A percentile compares a stretch with the other conserved stretches of the same genome.
Evolutionary conservation across 2,888 invertebrate genomes (phyloP).

Genomic region (Lepidochrysops patricia): DNA sequence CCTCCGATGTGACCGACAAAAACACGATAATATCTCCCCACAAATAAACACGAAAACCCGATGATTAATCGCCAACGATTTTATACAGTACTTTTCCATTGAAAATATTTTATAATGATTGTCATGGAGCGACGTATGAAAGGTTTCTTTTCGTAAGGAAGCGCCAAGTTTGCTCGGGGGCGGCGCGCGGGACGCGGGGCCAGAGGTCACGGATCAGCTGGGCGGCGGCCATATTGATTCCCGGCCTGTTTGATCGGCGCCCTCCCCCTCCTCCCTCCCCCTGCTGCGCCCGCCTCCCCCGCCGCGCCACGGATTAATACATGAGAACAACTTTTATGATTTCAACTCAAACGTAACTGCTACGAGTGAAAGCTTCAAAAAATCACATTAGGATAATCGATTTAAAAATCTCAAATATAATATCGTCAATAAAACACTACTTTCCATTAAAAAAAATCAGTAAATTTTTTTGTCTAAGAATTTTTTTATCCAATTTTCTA

Average conservation of each 20-base stretch:
- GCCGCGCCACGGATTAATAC: conserved; percentile 59
- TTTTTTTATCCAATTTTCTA: too few species aligned
- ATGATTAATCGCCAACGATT: background rate
- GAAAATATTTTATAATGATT: conserved; percentile 8
- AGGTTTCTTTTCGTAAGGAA: conserved; percentile 41
- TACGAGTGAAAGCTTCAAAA: too few species aligned
- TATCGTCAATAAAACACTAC: too few species aligned
- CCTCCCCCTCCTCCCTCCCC: conserved; percentile 42
- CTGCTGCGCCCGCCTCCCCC: conserved; percentile 45
- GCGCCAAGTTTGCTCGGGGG: conserved; percentile 46
- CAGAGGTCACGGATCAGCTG: conserved; percentile 72
- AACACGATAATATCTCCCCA: background rate
- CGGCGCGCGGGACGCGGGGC: conserved; percentile 39
- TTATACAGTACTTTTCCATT: conserved; percentile 1
- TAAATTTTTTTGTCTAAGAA: too few species aligned
- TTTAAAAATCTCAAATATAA: too few species aligned
- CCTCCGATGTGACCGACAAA: background rate
- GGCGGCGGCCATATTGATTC: conserved; percentile 74
- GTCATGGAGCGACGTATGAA: conserved; percentile 21
- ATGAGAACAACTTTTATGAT: conserved; percentile 73
- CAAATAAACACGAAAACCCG: background rate
- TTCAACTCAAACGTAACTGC: conserved; percentile 61
- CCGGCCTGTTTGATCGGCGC: conserved; percentile 71
- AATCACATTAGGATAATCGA: too few species aligned
- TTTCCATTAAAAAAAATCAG: too few species aligned